A percentile compares a stretch with the other conserved stretches of the same genome.
Evolutionary conservation across 2,888 invertebrate genomes (phyloP).

Genomic region (Mesochorus sp.): DNA sequence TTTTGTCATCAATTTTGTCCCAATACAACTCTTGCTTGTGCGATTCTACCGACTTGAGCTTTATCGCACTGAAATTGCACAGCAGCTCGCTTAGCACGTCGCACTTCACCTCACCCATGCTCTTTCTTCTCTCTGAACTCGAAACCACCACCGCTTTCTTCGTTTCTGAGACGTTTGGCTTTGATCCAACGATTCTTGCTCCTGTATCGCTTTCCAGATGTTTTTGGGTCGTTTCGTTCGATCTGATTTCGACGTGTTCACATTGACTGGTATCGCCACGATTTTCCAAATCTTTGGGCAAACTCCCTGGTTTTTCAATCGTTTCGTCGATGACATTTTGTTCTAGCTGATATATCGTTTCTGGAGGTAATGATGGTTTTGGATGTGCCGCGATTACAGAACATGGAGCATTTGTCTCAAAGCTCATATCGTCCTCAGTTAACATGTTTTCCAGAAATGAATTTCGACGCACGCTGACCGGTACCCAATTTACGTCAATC

Average conservation of each 20-base stretch:
- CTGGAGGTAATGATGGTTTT: slow-evolving; percentile 50
- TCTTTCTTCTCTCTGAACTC: slow-evolving; percentile 61
- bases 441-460: slow-evolving; percentile 77
- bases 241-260: neutral
- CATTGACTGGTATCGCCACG: neutral
- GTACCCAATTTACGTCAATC: slow-evolving; percentile 19
- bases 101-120: slow-evolving; percentile 70
- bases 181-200: slow-evolving; percentile 25
- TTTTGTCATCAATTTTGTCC: slow-evolving; percentile 22
- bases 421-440: slow-evolving; percentile 61
- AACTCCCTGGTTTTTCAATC: neutral
- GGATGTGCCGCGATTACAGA: slow-evolving; percentile 68
- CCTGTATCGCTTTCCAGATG: slow-evolving; percentile 32
- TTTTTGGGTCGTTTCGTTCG: slow-evolving; percentile 19
- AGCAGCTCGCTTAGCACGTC: slow-evolving; percentile 77
- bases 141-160: slow-evolving; percentile 7
- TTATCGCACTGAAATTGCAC: slow-evolving; percentile 75
- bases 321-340: slow-evolving; percentile 3
- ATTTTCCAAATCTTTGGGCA: slow-evolving; percentile 12
- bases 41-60: slow-evolving; percentile 70
- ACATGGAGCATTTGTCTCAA: slow-evolving; percentile 21
- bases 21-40: slow-evolving; percentile 32
- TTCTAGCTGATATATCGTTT: neutral
- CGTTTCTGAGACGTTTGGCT: slow-evolving; percentile 27
- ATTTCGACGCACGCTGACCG: slow-evolving; percentile 70